Base-by-base conservation (phyloP, 2,888 invertebrate genomes). In the Apamea anceps region DNA sequence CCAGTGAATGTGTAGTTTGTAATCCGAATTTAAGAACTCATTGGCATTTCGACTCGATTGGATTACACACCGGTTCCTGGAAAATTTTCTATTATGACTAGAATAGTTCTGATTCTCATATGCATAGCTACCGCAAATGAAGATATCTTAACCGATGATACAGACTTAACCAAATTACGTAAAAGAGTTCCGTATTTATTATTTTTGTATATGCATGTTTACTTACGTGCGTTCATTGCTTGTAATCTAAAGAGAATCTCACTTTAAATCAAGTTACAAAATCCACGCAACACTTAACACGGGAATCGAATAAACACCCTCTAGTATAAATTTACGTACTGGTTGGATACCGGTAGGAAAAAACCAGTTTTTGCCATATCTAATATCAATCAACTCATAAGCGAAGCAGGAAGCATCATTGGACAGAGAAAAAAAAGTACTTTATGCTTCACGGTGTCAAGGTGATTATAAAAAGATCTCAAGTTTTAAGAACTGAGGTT, bases 401-500 rank as follows among this genome's bases (percentile, higher is more conserved):
- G 86, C 86, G 85, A 90, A 93, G 91, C 91, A 95, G 94, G 95
- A 94, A 94, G 92, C 92, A 82, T 76, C 80, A 85, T 68, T 85
- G 85, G 79, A 85, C 81, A 86, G 80, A 89, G 91, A 91, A 90
- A 92, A 72, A 60, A 72, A 60, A 81, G 82, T 84, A 85, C 77
- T 80, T 73, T 84, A 86, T 88, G 89, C 89, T 92, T 92, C 91
- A 92, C 85, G 91, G 89, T 90, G 90, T 87, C 89, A 86, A 87
- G 88, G 86, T 87, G 81, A 87, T 87, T 87, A 86, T 89, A 90
- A 89, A 87, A 84, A 85, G 80, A 83, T 77, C 71, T 75, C 66
- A 79, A 79, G 73, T 87, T 85, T 87, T 81, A 82, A 72, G 63
- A 78, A 82, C 60, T 77, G 73, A 75, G 70, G 80, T 82, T 84